Evolutionary conservation across 1,140 invertebrate species (phyloP).

Genomic region (Conus ventricosus): DNA sequence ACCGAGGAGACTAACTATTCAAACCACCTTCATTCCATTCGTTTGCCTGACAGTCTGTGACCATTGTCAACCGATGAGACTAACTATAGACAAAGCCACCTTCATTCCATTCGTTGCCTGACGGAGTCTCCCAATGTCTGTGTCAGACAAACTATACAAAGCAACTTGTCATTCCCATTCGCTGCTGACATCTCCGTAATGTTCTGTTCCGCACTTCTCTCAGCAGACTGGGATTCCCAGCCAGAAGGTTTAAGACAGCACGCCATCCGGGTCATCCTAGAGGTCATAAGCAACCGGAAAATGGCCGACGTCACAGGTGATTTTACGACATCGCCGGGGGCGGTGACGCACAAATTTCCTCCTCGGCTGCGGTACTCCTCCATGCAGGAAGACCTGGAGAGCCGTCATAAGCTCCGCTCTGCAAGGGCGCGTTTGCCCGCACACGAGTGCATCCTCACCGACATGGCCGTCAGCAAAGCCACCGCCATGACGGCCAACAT

Average conservation of each 20-base stretch:
- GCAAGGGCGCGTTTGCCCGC: slow-evolving; percentile 1
- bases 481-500: slow-evolving; percentile 18
- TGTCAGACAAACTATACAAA: too few relatives aligned
- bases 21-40: too few relatives aligned
- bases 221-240: slow-evolving; percentile 3
- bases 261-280: background rate
- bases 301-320: slow-evolving; percentile 22
- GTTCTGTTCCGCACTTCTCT: background rate
- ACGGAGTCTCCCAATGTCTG: too few relatives aligned
- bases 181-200: too few relatives aligned
- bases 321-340: slow-evolving; percentile 26
- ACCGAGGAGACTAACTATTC: too few relatives aligned
- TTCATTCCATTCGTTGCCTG: too few relatives aligned
- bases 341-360: slow-evolving; percentile 31
- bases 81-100: too few relatives aligned
- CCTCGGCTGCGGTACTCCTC: slow-evolving; percentile 15
- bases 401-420: background rate
- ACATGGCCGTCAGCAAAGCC: background rate
- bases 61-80: too few relatives aligned
- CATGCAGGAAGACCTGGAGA: slow-evolving; percentile 16
- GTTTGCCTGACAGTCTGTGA: too few relatives aligned
- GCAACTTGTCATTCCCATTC: too few relatives aligned
- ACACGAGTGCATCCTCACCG: slow-evolving; percentile 28
- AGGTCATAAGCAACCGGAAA: slow-evolving; percentile 3
- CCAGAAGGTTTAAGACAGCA: background rate